A percentile compares a stretch with the other conserved stretches of the same genome.
These are phyloP conservation scores for Brachyistius frenatus DNA, from an alignment of 2,113 vertebrate species.

Conservation along the genomic window DNA sequence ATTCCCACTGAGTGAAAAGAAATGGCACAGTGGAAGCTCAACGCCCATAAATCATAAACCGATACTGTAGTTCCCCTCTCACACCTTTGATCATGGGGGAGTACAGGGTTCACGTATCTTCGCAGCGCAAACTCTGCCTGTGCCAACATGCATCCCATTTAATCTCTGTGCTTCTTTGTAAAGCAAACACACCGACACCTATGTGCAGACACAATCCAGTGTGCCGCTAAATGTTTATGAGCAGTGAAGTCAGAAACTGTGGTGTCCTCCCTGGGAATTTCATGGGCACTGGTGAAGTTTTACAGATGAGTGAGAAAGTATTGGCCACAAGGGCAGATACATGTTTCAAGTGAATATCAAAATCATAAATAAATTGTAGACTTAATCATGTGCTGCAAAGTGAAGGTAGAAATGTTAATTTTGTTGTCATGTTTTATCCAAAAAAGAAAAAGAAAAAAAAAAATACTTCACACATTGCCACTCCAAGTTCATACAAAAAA, in stretches of 20 bases:
- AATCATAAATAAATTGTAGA: not conserved
- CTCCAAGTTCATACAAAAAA: not conserved
- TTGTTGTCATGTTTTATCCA: not conserved
- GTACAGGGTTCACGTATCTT: not conserved
- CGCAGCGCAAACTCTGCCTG: constrained; percentile 7
- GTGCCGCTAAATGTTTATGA: constrained; percentile 1
- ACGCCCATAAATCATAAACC: not conserved
- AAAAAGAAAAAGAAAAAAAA: not conserved
- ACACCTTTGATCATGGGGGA: constrained; percentile 15
- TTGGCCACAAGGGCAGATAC: not conserved
- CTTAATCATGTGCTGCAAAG: not conserved
- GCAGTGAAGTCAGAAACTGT: constrained; percentile 21
- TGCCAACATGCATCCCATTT: not conserved
- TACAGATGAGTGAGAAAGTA: constrained; percentile 48
- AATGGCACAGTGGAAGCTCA: too few relatives aligned
- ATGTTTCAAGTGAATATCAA: not conserved
- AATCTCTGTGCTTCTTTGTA: not conserved
- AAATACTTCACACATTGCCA: not conserved
- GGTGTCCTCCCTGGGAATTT: constrained; percentile 61
- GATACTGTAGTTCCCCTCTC: not conserved
- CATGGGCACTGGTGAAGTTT: constrained; percentile 54
- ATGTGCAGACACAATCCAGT: not conserved
- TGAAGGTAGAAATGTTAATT: not conserved
- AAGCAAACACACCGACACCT: not conserved
- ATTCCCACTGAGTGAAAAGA: too few relatives aligned